Conservation (phyloP, 2,888 invertebrate genomes). For the Tipula confusa region DNA sequence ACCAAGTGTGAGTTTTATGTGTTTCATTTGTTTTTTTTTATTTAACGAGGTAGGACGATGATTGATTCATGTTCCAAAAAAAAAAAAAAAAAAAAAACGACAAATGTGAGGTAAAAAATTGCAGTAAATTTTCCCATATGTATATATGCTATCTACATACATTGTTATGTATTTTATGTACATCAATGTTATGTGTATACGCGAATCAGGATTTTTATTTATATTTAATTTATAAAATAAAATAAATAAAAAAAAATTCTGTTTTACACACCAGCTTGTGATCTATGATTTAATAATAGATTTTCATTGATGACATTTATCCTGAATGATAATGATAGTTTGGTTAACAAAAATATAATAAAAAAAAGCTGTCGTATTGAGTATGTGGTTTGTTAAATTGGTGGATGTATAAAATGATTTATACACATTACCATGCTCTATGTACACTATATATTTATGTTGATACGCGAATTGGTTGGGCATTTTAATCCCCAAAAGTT, state of each 20-base stretch:
- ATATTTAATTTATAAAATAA: background rate
- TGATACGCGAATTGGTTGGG: background rate
- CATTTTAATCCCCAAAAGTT: conserved; percentile 3
- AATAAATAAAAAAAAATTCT: background rate
- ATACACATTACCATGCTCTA: background rate
- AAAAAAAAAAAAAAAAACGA: background rate
- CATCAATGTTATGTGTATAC: background rate
- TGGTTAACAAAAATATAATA: conserved; percentile 3
- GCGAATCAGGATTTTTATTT: conserved; percentile 9
- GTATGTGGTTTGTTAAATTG: conserved; percentile 25
- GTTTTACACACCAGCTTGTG: conserved; percentile 6
- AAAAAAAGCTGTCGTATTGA: conserved; percentile 12
- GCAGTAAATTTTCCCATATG: background rate
- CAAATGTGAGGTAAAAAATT: background rate
- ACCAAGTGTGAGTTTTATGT: background rate
- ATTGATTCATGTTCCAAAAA: background rate
- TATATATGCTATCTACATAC: background rate
- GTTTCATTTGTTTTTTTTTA: background rate
- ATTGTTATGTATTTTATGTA: background rate
- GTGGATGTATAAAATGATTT: conserved; percentile 15
- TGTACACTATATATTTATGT: background rate
- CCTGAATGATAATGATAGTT: conserved; percentile 25
- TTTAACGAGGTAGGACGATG: conserved; percentile 12
- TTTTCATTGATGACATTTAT: conserved; percentile 25
- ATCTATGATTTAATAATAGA: conserved; percentile 20